Evolutionary conservation across 2,888 invertebrate species (phyloP), one percentile per base, ranked within the genome.

Genomic region (Mesorhabditis sp.): DNA sequence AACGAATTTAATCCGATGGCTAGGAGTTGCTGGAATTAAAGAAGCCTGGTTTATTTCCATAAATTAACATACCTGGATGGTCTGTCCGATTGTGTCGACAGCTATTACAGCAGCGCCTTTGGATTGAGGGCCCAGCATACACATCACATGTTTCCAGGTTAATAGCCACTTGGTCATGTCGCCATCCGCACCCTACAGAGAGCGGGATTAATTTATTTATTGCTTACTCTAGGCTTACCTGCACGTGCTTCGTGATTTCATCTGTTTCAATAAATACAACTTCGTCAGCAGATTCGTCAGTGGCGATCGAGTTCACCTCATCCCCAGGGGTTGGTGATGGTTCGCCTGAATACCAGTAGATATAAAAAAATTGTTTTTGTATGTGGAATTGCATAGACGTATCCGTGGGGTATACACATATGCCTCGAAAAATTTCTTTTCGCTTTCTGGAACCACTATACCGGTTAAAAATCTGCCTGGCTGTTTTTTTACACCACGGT

Each of bases 81-180:
- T 74, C 61, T 74, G 74, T 7, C 79, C 74, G 66, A 78, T 73
- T 41, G 81, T 80, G 68, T 83, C 82, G 10, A 83, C 80, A 61
- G 83, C 82, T 45, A 74, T 71, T 65, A 75, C 72, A 43, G 77
- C 70, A 68, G 70, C 70, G 42, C 74, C 70, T 69, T 79, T 74
- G 62, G 76, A 69, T 45, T 72, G 74, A 5, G 83, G 79, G 66
- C 79, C 80, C 28, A 83, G 76, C 28, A 83, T 72, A 58, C 75
- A 78, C 45, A 83, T 72, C 6, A 83, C 74, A n/a, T 83, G 76
- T 71, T 80, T 75, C 83, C 83, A 83, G 10, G 77, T 75, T 62
- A 80, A 80, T 5, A 83, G 72, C 83, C 83, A 83, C 13, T 73
- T 73, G 10, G 74, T 67, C 61, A 76, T 74, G 65, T 82, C 76